phyloP scores from a whole-genome alignment of 2,113 vertebrate genomes.

The Apodemus sylvaticus region DNA sequence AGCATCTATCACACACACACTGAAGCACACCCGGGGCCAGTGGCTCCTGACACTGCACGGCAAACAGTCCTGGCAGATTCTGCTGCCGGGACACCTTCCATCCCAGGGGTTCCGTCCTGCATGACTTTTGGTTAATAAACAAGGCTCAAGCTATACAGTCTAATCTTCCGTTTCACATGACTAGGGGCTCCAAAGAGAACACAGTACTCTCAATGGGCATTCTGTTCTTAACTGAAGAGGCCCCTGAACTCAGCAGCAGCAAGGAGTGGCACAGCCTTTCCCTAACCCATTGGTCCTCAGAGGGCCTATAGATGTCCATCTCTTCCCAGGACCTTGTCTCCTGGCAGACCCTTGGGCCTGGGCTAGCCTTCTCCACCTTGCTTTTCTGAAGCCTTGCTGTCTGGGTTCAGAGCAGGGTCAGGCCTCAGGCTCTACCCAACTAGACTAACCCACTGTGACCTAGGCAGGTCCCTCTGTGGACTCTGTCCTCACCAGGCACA shows the following conservation, averaged over 20 bases:
- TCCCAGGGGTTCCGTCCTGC: background rate
- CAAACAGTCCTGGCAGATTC: background rate
- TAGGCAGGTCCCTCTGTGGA: background rate
- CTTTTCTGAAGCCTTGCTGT: background rate
- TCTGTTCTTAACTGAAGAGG: background rate
- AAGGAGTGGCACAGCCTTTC: background rate
- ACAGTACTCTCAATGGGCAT: accelerated
- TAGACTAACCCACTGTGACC: background rate
- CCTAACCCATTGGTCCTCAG: background rate
- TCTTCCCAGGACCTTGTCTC: background rate
- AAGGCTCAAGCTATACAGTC: background rate
- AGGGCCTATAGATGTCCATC: background rate
- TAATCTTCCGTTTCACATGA: background rate
- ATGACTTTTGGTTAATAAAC: background rate
- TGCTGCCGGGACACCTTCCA: background rate
- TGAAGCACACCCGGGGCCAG: background rate
- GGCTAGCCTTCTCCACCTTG: background rate
- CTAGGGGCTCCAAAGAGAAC: no score
- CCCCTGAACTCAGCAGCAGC: accelerated
- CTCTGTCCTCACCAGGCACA: background rate
- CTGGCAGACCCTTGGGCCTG: accelerated
- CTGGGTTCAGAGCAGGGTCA: background rate
- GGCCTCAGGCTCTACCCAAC: background rate
- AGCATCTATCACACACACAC: background rate
- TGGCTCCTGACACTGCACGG: background rate